Conservation (phyloP, 2,888 invertebrate species). For the Hemaris fuciformis region DNA sequence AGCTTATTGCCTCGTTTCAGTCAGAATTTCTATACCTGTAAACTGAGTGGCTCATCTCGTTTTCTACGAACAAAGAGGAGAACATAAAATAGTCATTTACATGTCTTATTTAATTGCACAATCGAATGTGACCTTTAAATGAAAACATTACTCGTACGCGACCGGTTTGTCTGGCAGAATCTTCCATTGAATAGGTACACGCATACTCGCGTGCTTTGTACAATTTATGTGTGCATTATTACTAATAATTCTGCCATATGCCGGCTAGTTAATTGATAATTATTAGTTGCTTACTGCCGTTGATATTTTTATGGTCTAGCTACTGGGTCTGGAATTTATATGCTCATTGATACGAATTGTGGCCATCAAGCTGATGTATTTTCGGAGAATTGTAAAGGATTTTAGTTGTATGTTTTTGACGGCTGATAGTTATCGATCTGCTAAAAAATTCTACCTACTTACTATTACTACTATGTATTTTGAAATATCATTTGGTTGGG, state of each 20-base stretch:
- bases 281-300: neutral
- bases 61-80: neutral
- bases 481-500: too few species aligned
- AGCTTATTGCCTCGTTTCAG: too few species aligned
- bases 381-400: neutral
- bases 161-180: slow-evolving; percentile 36
- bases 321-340: neutral
- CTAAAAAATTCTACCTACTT: too few species aligned
- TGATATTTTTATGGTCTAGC: neutral
- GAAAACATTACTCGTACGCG: slow-evolving; percentile 29
- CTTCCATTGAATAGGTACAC: slow-evolving; percentile 20
- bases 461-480: too few species aligned
- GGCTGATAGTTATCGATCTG: too few species aligned
- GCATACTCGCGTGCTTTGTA: neutral
- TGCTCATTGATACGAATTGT: neutral
- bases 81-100: slow-evolving; percentile 3
- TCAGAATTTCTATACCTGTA: neutral
- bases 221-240: neutral
- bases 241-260: neutral
- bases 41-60: neutral
- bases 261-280: neutral
- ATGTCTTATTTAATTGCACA: slow-evolving; percentile 20
- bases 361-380: too few species aligned
- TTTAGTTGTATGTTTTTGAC: too few species aligned
- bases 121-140: slow-evolving; percentile 35